Percentiles rank a stretch among this genome's conserved stretches.
Conservation (phyloP, 2,113 vertebrate species). For the Hemiscyllium ocellatum region DNA sequence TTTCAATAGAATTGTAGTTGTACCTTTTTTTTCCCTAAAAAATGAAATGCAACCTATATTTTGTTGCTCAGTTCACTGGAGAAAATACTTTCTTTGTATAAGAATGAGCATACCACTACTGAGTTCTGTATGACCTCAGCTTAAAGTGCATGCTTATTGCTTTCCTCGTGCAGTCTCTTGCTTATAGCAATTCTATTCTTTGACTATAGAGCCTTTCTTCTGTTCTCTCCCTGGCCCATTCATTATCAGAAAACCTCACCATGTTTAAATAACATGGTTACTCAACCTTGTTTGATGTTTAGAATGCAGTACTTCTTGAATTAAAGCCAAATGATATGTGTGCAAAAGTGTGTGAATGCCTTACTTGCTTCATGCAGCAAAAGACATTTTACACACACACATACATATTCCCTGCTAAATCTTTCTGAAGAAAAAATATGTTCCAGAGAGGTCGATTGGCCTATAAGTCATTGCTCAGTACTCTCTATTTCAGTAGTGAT, state of each 20-base stretch:
- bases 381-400: not conserved
- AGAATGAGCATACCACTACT: not conserved
- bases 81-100: not conserved
- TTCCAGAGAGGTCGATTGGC: not conserved
- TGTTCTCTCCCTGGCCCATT: conserved; percentile 28
- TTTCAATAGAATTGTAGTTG: not conserved
- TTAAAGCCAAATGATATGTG: conserved; percentile 43
- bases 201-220: conserved; percentile 7
- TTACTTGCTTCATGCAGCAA: conserved; percentile 36
- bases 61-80: not conserved
- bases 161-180: not conserved
- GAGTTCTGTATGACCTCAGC: not conserved
- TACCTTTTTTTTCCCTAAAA: not conserved
- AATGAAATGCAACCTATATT: not conserved
- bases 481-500: conserved; percentile 44
- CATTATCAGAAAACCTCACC: conserved; percentile 51
- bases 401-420: not conserved
- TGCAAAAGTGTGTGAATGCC: not conserved
- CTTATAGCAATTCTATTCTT: not conserved
- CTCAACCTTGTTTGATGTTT: conserved; percentile 52
- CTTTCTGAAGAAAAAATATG: not conserved
- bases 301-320: conserved; percentile 47
- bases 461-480: conserved; percentile 41
- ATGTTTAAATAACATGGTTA: conserved; percentile 52
- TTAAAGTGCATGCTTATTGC: not conserved